These are phyloP conservation scores for Ciconia maguari DNA, from an alignment of 2,113 vertebrate genomes.

Conservation along the genomic window DNA sequence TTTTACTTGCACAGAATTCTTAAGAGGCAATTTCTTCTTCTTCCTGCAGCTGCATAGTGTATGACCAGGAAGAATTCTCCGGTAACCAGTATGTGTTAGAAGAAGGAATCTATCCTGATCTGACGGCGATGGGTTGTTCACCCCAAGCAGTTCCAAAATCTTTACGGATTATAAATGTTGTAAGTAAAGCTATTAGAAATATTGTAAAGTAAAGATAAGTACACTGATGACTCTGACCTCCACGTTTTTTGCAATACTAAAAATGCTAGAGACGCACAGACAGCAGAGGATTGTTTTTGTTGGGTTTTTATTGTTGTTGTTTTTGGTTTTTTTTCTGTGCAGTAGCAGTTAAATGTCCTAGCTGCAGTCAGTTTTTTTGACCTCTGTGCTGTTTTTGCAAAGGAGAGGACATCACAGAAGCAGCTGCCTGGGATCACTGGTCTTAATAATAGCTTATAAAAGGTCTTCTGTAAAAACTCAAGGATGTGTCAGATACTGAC, in stretches of 20 bases:
- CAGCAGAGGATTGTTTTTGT: background rate
- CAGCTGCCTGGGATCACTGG: background rate
- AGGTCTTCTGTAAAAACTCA: background rate
- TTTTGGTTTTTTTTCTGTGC: too few relatives aligned
- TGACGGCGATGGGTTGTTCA: slow-evolving; percentile 83
- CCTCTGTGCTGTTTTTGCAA: background rate
- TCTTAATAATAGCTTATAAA: background rate
- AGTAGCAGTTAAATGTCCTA: background rate
- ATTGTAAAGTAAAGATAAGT: slow-evolving; percentile 69
- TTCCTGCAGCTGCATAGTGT: slow-evolving; percentile 85
- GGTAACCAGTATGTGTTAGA: slow-evolving; percentile 91
- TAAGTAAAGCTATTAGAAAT: slow-evolving; percentile 78
- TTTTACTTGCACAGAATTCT: background rate
- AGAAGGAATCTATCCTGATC: slow-evolving; percentile 86
- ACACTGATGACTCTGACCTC: background rate
- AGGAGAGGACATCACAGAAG: background rate
- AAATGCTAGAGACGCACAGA: background rate
- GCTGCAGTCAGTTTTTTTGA: background rate
- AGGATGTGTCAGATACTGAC: background rate
- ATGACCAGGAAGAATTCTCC: slow-evolving; percentile 83
- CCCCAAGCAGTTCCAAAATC: slow-evolving; percentile 80
- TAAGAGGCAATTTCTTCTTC: background rate
- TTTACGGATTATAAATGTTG: slow-evolving; percentile 79
- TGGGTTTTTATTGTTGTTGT: background rate
- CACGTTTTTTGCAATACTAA: background rate